Evolutionary conservation across 2,113 vertebrate species (phyloP).

Genomic region (Scomber scombrus): DNA sequence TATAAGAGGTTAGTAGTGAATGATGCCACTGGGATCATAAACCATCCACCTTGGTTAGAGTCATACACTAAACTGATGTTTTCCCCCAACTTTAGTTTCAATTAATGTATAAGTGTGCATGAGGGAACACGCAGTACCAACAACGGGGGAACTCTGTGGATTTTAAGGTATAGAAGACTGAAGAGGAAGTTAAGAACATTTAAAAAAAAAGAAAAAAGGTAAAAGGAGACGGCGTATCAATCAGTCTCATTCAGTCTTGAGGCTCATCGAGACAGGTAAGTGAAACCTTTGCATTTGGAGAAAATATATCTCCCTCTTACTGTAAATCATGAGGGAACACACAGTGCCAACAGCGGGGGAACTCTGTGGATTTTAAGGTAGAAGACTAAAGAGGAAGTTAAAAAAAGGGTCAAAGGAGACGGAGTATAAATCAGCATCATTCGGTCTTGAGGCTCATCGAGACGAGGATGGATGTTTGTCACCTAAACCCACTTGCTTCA

Average conservation of each 20-base stretch:
- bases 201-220: background rate
- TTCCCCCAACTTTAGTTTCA: too few relatives aligned
- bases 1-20: too few relatives aligned
- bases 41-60: too few relatives aligned
- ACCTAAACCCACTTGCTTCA: slow-evolving; percentile 55
- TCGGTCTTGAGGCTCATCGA: slow-evolving; percentile 41
- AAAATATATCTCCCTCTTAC: background rate
- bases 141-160: slow-evolving; percentile 4
- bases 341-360: background rate
- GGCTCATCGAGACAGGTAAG: slow-evolving; percentile 36
- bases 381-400: background rate
- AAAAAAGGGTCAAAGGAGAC: background rate
- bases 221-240: background rate
- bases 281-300: slow-evolving; percentile 22
- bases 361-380: slow-evolving; percentile 12
- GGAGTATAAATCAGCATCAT: background rate
- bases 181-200: background rate
- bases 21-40: too few relatives aligned
- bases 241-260: slow-evolving; percentile 8
- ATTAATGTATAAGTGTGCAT: background rate
- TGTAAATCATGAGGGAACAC: slow-evolving; percentile 23
- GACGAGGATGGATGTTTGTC: slow-evolving; percentile 46
- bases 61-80: too few relatives aligned
- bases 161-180: slow-evolving; percentile 14
- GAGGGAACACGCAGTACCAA: background rate